Conservation (phyloP, 2,797 vertebrate genomes). For the Acanthiza pusilla region DNA sequence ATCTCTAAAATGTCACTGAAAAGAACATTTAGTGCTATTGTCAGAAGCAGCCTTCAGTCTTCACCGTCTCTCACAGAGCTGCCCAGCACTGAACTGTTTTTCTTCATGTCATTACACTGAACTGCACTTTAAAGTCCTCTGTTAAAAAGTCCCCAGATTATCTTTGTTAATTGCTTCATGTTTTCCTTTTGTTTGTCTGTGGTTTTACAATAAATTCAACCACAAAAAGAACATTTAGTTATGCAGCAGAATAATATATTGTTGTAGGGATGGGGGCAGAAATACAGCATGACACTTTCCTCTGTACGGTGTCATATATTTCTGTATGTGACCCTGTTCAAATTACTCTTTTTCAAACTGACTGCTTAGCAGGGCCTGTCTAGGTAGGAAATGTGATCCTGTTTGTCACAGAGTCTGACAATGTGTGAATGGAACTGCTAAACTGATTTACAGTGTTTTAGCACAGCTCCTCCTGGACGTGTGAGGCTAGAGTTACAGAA, state of each 20-base stretch:
- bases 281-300: not conserved
- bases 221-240: not conserved
- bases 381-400: slow-evolving; percentile 37
- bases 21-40: not conserved
- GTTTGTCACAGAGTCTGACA: slow-evolving; percentile 36
- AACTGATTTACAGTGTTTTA: slow-evolving; percentile 60
- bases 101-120: not conserved
- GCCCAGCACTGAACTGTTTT: not conserved
- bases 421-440: slow-evolving; percentile 25
- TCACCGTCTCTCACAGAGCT: not conserved
- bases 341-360: not conserved
- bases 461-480: slow-evolving; percentile 14
- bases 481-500: slow-evolving; percentile 40
- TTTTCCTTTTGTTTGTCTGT: not conserved
- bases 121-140: not conserved
- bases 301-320: not conserved
- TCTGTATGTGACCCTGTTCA: not conserved
- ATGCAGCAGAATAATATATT: not conserved
- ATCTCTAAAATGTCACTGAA: not conserved
- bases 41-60: not conserved
- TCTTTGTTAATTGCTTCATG: not conserved
- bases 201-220: not conserved
- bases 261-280: not conserved
- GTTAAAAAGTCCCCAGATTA: not conserved
- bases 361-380: not conserved